A percentile compares a stretch with the other conserved stretches of the same genome.
These are phyloP conservation scores for Pimephales promelas DNA, from an alignment of 2,113 vertebrate genomes.

Conservation along the genomic window DNA sequence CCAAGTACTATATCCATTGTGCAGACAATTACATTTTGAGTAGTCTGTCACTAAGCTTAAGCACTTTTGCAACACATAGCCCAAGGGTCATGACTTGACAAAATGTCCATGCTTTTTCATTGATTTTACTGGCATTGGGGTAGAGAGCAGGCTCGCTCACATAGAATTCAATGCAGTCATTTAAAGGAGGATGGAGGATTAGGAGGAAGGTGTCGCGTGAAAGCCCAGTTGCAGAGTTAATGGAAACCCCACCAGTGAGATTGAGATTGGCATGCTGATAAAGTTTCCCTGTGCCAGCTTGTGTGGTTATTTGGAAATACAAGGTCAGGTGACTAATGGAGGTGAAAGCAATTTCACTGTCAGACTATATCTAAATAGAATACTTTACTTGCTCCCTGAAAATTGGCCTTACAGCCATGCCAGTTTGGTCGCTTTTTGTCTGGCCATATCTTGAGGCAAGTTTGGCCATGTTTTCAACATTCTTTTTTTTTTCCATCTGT, in stretches of 20 bases:
- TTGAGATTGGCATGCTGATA: constrained; percentile 20
- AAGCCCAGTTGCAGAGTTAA: too few species aligned
- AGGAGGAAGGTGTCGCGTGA: constrained; percentile 15
- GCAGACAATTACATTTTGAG: neutral
- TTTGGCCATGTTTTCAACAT: constrained; percentile 21
- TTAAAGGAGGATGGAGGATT: constrained; percentile 2
- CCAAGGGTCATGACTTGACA: neutral
- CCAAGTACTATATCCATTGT: too few species aligned
- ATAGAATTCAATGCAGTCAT: constrained; percentile 13
- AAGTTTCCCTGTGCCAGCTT: constrained; percentile 27
- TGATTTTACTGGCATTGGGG: neutral
- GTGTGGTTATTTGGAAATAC: constrained; percentile 39
- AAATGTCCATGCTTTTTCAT: neutral
- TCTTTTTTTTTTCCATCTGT: neutral
- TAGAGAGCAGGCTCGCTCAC: constrained; percentile 6
- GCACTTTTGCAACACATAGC: neutral
- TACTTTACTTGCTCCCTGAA: neutral
- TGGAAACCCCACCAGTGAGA: too few species aligned
- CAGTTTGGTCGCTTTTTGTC: constrained; percentile 7
- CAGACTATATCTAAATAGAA: constrained; percentile 58
- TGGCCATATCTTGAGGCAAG: neutral
- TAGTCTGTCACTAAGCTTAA: neutral
- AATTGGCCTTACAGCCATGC: constrained; percentile 4
- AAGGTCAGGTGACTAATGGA: constrained; percentile 52
- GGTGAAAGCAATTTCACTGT: constrained; percentile 57